Percentiles rank a stretch among this genome's conserved stretches.
Conservation (phyloP, 2,113 vertebrate genomes). For the Nematolebias whitei region DNA sequence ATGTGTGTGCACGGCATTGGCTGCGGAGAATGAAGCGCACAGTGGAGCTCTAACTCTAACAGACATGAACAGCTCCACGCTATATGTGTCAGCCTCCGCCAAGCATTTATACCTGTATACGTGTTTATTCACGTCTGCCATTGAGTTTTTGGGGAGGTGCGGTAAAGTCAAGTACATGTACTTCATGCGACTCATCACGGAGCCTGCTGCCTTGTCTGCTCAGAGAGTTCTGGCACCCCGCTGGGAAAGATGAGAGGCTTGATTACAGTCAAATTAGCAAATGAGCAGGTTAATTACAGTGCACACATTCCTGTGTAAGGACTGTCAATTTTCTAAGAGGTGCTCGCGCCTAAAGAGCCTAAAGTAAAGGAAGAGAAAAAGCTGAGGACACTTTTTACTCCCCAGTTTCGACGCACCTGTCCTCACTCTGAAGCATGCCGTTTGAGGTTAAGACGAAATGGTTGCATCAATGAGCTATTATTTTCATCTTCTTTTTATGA, state of each 20-base stretch:
- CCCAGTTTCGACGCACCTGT: constrained; percentile 47
- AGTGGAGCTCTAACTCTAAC: constrained; percentile 37
- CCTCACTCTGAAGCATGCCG: constrained; percentile 46
- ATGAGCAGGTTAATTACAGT: constrained; percentile 79
- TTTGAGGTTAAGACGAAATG: constrained; percentile 71
- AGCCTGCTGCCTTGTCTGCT: constrained; percentile 61
- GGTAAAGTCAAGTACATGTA: constrained; percentile 64
- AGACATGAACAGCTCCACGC: constrained; percentile 42
- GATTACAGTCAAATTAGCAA: constrained; percentile 81
- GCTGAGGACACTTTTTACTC: constrained; percentile 34
- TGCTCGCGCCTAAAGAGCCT: constrained; percentile 51
- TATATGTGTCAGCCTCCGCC: constrained; percentile 32
- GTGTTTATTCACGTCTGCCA: constrained; percentile 42
- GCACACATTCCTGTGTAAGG: constrained; percentile 71
- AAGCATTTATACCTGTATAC: constrained; percentile 24
- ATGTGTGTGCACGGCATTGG: constrained; percentile 16
- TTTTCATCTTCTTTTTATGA: constrained; percentile 43
- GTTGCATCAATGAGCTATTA: constrained; percentile 69
- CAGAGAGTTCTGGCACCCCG: constrained; percentile 65
- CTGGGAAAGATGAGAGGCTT: constrained; percentile 77
- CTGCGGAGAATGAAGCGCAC: constrained; percentile 44
- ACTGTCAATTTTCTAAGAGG: constrained; percentile 69
- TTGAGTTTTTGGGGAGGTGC: constrained; percentile 7
- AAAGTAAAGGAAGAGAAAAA: constrained; percentile 39
- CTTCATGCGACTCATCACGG: constrained; percentile 58